phyloP scores from a whole-genome alignment of 2,888 invertebrate genomes.

The Parthenolecanium corni region DNA sequence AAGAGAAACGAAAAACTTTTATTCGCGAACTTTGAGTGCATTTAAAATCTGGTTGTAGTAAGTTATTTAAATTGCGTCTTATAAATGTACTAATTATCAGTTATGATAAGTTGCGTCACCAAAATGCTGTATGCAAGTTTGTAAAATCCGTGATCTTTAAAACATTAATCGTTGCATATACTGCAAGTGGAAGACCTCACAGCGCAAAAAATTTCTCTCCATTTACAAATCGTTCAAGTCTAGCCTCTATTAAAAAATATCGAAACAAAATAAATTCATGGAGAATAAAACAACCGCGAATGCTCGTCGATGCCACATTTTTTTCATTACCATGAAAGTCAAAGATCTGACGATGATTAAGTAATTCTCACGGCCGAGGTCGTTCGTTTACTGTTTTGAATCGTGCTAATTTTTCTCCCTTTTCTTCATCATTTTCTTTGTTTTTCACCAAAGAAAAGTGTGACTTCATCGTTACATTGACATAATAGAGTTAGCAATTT shows the following conservation, averaged over 20 bases:
- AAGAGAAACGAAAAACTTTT: too few relatives aligned
- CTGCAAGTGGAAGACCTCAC: constrained; percentile 14
- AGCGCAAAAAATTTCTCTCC: constrained; percentile 14
- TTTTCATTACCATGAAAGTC: constrained; percentile 19
- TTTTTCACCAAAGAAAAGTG: too few relatives aligned
- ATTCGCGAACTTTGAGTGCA: too few relatives aligned
- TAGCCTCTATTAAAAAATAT: too few relatives aligned
- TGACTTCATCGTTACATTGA: too few relatives aligned
- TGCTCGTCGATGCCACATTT: not conserved
- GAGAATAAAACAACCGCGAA: not conserved
- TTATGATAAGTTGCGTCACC: constrained; percentile 22
- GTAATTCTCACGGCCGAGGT: constrained; percentile 11
- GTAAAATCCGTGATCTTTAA: constrained; percentile 23
- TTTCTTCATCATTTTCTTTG: too few relatives aligned
- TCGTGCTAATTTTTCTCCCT: too few relatives aligned
- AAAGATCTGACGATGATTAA: not conserved
- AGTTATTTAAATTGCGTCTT: constrained; percentile 10
- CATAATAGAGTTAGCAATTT: too few relatives aligned
- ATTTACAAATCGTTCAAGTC: not conserved
- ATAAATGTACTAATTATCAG: constrained; percentile 14
- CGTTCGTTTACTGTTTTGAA: not conserved
- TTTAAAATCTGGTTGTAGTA: too few relatives aligned
- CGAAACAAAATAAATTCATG: not conserved
- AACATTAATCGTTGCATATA: constrained; percentile 15
- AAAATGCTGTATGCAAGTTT: constrained; percentile 12